These are phyloP conservation scores for Pseudococcus longispinus DNA, from an alignment of 2,888 invertebrate genomes.

Conservation along the genomic window DNA sequence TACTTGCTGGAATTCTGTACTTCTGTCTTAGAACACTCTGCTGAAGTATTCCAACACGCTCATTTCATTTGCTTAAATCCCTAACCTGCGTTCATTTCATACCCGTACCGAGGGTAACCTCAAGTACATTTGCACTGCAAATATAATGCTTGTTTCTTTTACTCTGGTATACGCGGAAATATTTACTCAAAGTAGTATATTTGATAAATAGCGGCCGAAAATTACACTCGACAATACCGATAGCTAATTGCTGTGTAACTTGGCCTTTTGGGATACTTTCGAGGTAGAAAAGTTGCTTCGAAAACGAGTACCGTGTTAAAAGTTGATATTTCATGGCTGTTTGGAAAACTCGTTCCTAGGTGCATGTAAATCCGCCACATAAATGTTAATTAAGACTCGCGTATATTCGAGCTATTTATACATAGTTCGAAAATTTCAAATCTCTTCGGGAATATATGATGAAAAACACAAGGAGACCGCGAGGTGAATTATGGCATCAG, in stretches of 20 bases:
- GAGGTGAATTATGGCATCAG: background rate
- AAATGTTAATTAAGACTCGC: conserved; percentile 1
- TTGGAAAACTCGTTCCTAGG: background rate
- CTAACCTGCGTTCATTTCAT: background rate
- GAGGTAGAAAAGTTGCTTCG: background rate
- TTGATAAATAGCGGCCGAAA: background rate
- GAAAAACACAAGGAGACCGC: background rate
- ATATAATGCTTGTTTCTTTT: background rate
- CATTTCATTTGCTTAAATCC: background rate
- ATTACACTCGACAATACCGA: background rate
- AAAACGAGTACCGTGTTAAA: background rate
- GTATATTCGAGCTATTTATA: background rate
- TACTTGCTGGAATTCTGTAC: too few species aligned
- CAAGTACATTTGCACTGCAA: background rate
- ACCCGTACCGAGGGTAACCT: background rate
- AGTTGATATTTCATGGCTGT: background rate
- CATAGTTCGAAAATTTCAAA: background rate
- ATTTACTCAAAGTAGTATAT: background rate
- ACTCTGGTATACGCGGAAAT: background rate
- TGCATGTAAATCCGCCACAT: conserved; percentile 1
- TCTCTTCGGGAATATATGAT: background rate
- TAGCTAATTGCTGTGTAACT: background rate
- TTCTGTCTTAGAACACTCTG: too few species aligned
- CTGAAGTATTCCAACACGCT: background rate
- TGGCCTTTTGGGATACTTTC: background rate